Conservation (phyloP, 1,140 invertebrate species). For the Heliconius eleuchia region DNA sequence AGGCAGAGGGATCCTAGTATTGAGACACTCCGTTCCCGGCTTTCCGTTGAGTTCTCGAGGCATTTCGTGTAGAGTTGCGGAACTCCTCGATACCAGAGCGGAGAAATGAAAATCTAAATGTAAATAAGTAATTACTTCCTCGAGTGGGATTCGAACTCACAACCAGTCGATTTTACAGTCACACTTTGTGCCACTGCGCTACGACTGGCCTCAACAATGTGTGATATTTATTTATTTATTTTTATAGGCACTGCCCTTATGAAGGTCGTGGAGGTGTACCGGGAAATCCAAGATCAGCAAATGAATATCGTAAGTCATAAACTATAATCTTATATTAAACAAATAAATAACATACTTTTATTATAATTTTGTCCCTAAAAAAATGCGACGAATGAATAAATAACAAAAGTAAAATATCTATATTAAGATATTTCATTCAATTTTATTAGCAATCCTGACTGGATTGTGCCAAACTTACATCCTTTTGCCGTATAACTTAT, state of each 20-base stretch:
- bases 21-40: too few species aligned
- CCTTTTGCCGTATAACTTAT: not conserved
- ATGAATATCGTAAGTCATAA: conserved; percentile 93
- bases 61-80: too few species aligned
- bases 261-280: conserved; percentile 95
- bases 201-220: too few species aligned
- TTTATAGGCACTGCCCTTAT: conserved; percentile 92
- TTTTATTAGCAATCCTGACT: not conserved
- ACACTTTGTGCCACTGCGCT: too few species aligned
- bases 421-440: not conserved
- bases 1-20: too few species aligned
- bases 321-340: not conserved
- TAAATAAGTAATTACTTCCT: too few species aligned
- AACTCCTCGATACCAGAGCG: too few species aligned
- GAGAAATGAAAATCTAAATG: too few species aligned
- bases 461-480: not conserved
- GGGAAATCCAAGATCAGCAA: conserved; percentile 95
- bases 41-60: too few species aligned
- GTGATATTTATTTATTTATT: conserved; percentile 14
- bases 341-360: not conserved
- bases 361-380: not conserved
- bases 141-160: too few species aligned
- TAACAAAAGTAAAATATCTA: not conserved
- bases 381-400: not conserved
- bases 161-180: too few species aligned